phyloP scores from a whole-genome alignment of 2,888 invertebrate genomes.

The Apamea anceps region DNA sequence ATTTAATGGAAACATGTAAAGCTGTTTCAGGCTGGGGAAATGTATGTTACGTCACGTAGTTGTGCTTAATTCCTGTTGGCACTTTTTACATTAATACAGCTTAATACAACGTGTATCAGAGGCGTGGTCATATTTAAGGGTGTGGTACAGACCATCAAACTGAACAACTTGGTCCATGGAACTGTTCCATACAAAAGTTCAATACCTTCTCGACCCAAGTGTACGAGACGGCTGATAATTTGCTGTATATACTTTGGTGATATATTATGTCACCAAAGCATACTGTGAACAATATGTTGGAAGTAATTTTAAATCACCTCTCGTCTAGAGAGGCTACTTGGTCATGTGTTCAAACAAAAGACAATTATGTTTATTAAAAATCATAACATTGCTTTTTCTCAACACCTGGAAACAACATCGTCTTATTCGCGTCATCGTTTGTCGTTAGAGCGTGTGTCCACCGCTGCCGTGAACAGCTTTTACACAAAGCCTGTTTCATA shows the following conservation, averaged over 20 bases:
- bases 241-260: not conserved
- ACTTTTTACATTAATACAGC: not conserved
- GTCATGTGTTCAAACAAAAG: too few relatives aligned
- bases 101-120: not conserved
- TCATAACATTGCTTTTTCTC: not conserved
- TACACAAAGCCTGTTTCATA: not conserved
- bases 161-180: not conserved
- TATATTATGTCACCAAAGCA: not conserved
- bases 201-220: not conserved
- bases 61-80: not conserved
- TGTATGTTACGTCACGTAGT: slow-evolving; percentile 9
- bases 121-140: not conserved
- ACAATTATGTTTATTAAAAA: not conserved
- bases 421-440: not conserved
- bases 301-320: not conserved
- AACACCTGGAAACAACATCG: too few relatives aligned
- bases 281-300: not conserved
- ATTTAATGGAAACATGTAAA: slow-evolving; percentile 25
- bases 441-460: not conserved
- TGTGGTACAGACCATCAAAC: not conserved
- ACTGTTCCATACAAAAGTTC: not conserved
- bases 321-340: not conserved
- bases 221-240: too few relatives aligned
- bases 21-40: slow-evolving; percentile 10
- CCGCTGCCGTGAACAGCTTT: not conserved